Base-by-base conservation (phyloP, 1,140 invertebrate genomes). In the Ooceraea biroi region DNA sequence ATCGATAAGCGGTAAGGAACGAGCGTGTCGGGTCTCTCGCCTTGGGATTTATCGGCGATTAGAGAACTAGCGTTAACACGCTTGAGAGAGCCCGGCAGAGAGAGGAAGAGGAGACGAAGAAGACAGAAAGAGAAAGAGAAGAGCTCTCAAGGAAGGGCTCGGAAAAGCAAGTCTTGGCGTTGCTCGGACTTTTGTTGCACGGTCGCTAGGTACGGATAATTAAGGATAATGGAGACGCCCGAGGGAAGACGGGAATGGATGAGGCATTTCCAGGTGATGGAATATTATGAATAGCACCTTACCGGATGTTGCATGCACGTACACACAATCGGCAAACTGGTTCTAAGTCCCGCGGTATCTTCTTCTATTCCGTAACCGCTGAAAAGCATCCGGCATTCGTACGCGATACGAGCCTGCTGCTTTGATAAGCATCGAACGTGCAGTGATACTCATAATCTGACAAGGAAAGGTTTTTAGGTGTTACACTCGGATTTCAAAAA, bases 191-290 rank as follows among this genome's bases (percentile, higher is more conserved):
- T 84, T 88, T 58, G 83, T 85, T 88, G 87, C 87, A 72, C 86
- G 86, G 65, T 85, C 86, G 71, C 87, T 86, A 80, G 82, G 73
- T 84, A 78, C 60, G 74, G 83, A 86, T 89, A 89, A 89, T 89
- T 89, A 89, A 89, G 87, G 88, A 88, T 86, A 89, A 89, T 89
- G 82, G 87, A 84, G 88, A 83, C 55, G 87, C 87, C 82, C 36
- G 76, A 68, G 87, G 87, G 84, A 88, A 88, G 87, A 85, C 87
- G 66, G 77, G 83, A 88, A 89, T 89, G 71, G 84, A 88, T 88
- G 87, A 78, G 76, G 78, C 80, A 85, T 89, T 89, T 76, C 77
- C 87, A 73, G 78, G 84, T 88, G 87, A 88, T 88, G 87, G 87
- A 88, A 88, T 88, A 85, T 88, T 88, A 88, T 88, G 87, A 88